These are phyloP conservation scores for Coelopa pilipes DNA, from an alignment of 2,888 invertebrate species.

Conservation along the genomic window DNA sequence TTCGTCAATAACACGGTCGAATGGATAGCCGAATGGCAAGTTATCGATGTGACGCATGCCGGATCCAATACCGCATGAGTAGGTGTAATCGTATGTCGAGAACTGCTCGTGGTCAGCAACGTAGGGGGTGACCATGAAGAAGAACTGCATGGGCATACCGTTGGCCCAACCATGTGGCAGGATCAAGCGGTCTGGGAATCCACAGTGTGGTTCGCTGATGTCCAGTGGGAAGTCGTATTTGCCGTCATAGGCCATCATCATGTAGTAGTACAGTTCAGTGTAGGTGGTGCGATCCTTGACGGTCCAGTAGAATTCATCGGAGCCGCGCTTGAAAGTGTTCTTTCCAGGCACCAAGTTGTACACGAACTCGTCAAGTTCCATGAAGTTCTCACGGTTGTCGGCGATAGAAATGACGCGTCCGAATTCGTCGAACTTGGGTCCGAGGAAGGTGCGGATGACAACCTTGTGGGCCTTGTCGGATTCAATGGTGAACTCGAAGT, in stretches of 20 bases:
- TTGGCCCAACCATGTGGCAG: slow-evolving; percentile 72
- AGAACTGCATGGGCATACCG: slow-evolving; percentile 73
- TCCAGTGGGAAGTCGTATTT: slow-evolving; percentile 66
- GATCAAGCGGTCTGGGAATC: slow-evolving; percentile 72
- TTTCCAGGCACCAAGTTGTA: slow-evolving; percentile 70
- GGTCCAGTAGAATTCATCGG: slow-evolving; percentile 58
- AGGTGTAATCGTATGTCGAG: slow-evolving; percentile 65
- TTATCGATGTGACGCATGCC: slow-evolving; percentile 70
- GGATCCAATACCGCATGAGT: slow-evolving; percentile 69
- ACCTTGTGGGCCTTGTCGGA: slow-evolving; percentile 71
- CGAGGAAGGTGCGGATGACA: slow-evolving; percentile 74
- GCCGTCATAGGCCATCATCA: slow-evolving; percentile 66
- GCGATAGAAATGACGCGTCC: slow-evolving; percentile 69
- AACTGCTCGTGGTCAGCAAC: slow-evolving; percentile 52
- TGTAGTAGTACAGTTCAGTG: slow-evolving; percentile 65
- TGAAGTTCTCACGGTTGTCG: slow-evolving; percentile 71
- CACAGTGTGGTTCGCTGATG: slow-evolving; percentile 68
- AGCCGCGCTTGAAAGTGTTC: slow-evolving; percentile 54
- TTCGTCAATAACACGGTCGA: slow-evolving; percentile 74
- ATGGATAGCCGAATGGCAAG: slow-evolving; percentile 76
- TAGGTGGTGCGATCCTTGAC: slow-evolving; percentile 70
- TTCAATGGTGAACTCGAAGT: slow-evolving; percentile 70
- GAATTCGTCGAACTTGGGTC: slow-evolving; percentile 74
- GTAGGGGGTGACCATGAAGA: slow-evolving; percentile 71
- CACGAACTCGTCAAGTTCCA: slow-evolving; percentile 73